Conservation (phyloP, 1,140 invertebrate genomes). For the Mesaphorura yosii region DNA sequence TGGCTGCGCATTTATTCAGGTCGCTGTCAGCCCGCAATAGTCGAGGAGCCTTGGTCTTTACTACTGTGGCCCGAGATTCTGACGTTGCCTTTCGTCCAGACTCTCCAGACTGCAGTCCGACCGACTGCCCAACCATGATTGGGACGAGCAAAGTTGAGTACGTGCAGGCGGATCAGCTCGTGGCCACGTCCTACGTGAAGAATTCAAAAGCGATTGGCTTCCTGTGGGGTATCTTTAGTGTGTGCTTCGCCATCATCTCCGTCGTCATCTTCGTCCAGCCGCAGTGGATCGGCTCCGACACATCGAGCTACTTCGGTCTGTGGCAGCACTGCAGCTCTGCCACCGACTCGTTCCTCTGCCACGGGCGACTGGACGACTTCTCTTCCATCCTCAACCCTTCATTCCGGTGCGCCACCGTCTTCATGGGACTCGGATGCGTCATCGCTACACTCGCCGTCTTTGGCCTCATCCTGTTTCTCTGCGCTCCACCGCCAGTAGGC, state of each 20-base stretch:
- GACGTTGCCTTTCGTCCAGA: too few species aligned
- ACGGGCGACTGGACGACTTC: conserved; percentile 71
- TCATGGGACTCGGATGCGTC: conserved; percentile 73
- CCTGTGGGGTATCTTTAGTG: conserved; percentile 90
- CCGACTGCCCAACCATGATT: conserved; percentile 38
- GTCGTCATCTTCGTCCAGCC: conserved; percentile 86
- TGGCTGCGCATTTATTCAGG: too few species aligned
- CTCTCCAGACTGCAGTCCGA: too few species aligned
- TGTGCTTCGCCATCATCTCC: conserved; percentile 91
- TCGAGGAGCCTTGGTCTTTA: too few species aligned
- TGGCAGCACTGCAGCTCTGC: conserved; percentile 31
- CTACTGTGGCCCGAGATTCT: too few species aligned
- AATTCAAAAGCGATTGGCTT: conserved; percentile 94
- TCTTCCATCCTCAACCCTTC: conserved; percentile 65
- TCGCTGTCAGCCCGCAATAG: too few species aligned
- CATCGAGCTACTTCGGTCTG: conserved; percentile 33
- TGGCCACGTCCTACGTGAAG: conserved; percentile 82
- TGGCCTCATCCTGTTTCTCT: conserved; percentile 83
- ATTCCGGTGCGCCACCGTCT: conserved; percentile 68
- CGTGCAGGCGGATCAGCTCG: conserved; percentile 74
- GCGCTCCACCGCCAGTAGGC: conserved; percentile 83
- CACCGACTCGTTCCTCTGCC: conserved; percentile 50
- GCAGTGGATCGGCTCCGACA: conserved; percentile 54
- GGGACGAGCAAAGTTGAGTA: conserved; percentile 74
- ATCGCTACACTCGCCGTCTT: conserved; percentile 73